phyloP scores from a whole-genome alignment of 2,888 invertebrate species.

The Phengaris arion region DNA sequence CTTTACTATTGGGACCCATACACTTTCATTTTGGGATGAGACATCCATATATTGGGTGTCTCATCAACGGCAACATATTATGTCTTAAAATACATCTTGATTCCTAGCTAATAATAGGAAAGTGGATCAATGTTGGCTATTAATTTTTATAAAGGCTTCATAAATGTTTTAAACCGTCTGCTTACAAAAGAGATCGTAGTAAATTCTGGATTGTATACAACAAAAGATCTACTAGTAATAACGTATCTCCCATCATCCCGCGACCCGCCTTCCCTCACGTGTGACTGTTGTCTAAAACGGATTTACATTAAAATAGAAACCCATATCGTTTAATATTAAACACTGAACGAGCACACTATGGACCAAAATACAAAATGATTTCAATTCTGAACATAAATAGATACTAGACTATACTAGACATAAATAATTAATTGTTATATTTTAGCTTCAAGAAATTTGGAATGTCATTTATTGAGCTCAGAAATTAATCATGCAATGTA shows the following conservation, averaged over 20 bases:
- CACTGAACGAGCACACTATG: background rate
- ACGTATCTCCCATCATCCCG: background rate
- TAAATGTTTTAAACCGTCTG: background rate
- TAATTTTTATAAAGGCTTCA: background rate
- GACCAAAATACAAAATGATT: background rate
- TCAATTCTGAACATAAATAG: background rate
- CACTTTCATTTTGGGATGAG: too few species aligned
- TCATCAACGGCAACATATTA: too few species aligned
- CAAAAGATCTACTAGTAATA: constrained; percentile 13
- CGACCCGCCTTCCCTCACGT: constrained; percentile 58
- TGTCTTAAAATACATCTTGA: too few species aligned
- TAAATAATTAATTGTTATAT: too few species aligned
- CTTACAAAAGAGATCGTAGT: background rate
- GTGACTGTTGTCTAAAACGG: constrained; percentile 47
- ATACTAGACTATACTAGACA: too few species aligned
- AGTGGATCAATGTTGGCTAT: too few species aligned
- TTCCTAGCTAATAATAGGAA: too few species aligned
- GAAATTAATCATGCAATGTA: too few species aligned
- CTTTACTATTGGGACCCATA: too few species aligned
- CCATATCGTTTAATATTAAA: constrained; percentile 21
- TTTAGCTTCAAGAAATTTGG: too few species aligned
- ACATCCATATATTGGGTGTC: too few species aligned
- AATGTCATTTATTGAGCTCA: too few species aligned
- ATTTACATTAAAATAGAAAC: constrained; percentile 48
- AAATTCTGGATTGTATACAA: background rate